Conservation (phyloP, 2,797 vertebrate genomes). For the Danio jaintianensis region DNA sequence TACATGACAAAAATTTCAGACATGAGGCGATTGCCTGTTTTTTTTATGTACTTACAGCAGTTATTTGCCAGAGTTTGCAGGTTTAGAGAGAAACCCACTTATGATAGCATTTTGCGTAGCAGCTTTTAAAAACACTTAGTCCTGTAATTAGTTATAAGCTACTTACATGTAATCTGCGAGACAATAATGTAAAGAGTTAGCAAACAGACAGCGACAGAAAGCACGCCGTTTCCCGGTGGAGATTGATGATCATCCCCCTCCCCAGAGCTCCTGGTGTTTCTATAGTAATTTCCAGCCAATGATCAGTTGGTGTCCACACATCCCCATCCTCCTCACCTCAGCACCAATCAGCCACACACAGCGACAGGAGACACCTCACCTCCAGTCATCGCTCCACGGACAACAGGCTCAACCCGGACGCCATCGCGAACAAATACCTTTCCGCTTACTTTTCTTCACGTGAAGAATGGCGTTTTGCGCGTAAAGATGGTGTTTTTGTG, state of each 20-base stretch:
- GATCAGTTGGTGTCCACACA: slow-evolving; percentile 89
- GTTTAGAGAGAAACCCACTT: neutral
- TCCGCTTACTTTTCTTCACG: slow-evolving; percentile 35
- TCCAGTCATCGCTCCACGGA: slow-evolving; percentile 42
- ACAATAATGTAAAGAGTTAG: slow-evolving; percentile 21
- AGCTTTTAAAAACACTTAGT: slow-evolving; percentile 2
- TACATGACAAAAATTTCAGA: neutral
- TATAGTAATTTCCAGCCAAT: slow-evolving; percentile 94
- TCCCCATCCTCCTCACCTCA: slow-evolving; percentile 90
- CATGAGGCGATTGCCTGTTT: too few relatives aligned
- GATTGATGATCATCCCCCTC: slow-evolving; percentile 60
- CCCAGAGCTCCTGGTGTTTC: slow-evolving; percentile 86
- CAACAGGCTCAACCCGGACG: slow-evolving; percentile 33
- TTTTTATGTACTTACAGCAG: neutral
- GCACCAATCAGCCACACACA: slow-evolving; percentile 91
- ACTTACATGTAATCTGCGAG: neutral
- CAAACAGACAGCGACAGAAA: slow-evolving; percentile 28
- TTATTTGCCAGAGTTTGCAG: neutral
- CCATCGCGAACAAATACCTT: slow-evolving; percentile 14
- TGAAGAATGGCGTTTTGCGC: slow-evolving; percentile 27
- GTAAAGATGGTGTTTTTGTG: slow-evolving; percentile 78
- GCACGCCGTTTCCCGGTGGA: slow-evolving; percentile 34
- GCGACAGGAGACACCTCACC: slow-evolving; percentile 86
- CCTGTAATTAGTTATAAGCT: neutral
- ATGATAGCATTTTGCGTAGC: neutral